Base-by-base conservation (phyloP, 37 sponge, comb jelly and placozoan species). In the Spongilla lacustris region DNA sequence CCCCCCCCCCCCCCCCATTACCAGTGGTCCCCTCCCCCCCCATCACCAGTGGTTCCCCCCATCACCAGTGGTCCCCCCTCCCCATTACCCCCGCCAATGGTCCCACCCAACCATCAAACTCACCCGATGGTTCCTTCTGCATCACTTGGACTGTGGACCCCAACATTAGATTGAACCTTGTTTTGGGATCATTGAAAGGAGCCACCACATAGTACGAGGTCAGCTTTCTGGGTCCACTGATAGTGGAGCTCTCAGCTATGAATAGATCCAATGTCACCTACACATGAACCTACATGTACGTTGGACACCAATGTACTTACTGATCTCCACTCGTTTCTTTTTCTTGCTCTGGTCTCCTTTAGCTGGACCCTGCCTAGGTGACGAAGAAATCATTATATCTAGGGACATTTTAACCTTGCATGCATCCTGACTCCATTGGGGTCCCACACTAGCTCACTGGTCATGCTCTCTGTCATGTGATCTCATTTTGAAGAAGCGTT, bases 101-200 rank as follows among this genome's bases (percentile, higher is more conserved):
- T 46, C 46, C 46, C 46, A 58, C 14, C 58, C 12, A 1, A 17
- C 58, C 19, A 17, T 6, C 58, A 10, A 58, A 58, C 87, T 81
- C 66, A 88, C 88, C 88, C 50, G 69, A 71, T 27, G 88, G 83
- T 34, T 88, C 88, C 69, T 88, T 88, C 83, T 88, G 76, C 30
- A 88, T 27, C 25, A 88, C 71, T 48, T 88, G 88, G 29, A 88
- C 58, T 2, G 75, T 37, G 34, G 76, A 50, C 2, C 88, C 83
- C 34, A 82, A 50, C 27, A 68, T 24, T 48, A 88, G 82, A 32
- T 83, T 88, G 83, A 88, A 88, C 69, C 75, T 82, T 23, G 83
- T 77, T 72, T 88, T 88, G 66, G 80, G 67, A 71, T 88, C 88
- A 28, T 21, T 70, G 77, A 69, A 88, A 36, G 36, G 25, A 33